Percentiles rank a stretch among this genome's conserved stretches.
phyloP scores from a whole-genome alignment of 2,113 vertebrate genomes.

The Alosa alosa region DNA sequence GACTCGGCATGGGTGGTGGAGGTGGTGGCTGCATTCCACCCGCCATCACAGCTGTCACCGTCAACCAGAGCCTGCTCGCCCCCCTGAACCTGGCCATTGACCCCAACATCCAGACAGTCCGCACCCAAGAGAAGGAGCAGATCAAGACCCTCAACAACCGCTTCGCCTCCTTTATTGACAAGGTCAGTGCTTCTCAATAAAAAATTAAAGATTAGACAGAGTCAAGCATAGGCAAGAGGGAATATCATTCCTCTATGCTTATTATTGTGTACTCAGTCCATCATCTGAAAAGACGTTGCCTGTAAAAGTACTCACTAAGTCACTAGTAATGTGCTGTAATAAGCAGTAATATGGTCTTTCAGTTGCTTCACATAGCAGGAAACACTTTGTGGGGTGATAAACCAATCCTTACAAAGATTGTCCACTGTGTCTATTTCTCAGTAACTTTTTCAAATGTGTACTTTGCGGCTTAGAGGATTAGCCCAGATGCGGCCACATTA shows the following conservation, averaged over 20 bases:
- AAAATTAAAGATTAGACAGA: constrained; percentile 19
- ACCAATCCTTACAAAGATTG: too few species aligned
- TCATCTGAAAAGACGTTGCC: too few species aligned
- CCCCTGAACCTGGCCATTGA: constrained; percentile 84
- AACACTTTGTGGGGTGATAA: neutral
- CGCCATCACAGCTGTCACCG: constrained; percentile 77
- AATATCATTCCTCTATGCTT: too few species aligned
- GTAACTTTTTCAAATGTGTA: too few species aligned
- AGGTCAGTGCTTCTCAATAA: constrained; percentile 71
- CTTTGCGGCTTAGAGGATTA: neutral
- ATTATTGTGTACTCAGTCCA: too few species aligned
- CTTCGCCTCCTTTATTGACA: constrained; percentile 83
- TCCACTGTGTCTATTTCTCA: too few species aligned
- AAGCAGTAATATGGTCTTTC: too few species aligned
- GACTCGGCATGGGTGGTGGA: constrained; percentile 14
- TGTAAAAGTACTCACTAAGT: too few species aligned
- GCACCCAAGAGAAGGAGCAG: constrained; percentile 86
- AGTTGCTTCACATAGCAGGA: too few species aligned
- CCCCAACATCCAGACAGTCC: constrained; percentile 79
- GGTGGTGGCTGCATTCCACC: constrained; percentile 33
- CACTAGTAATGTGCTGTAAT: too few species aligned
- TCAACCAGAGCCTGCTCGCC: constrained; percentile 78
- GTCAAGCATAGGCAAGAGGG: too few species aligned
- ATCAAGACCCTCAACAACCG: constrained; percentile 89
- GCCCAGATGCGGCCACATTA: too few species aligned